These are phyloP conservation scores for Cerastis rubricosa DNA, from an alignment of 2,888 invertebrate species.

Conservation along the genomic window DNA sequence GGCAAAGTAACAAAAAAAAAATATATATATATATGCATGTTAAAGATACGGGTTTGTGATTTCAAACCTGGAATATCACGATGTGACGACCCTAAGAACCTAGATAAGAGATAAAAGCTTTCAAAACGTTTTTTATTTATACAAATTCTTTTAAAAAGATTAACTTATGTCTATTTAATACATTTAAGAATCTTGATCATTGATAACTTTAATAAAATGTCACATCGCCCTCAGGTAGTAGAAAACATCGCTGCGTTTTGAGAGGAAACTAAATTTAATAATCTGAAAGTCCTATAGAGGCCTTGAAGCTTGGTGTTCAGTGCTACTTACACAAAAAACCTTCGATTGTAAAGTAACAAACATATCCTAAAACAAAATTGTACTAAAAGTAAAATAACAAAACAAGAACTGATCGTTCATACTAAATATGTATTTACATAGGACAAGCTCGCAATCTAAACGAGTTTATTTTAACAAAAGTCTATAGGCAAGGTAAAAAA, in stretches of 20 bases:
- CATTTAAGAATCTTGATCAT: not conserved
- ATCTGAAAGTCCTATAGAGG: not conserved
- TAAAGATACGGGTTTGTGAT: not conserved
- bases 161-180: not conserved
- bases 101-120: not conserved
- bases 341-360: not conserved
- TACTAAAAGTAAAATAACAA: not conserved
- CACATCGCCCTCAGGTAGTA: not conserved
- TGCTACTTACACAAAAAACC: not conserved
- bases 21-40: no score
- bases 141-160: not conserved
- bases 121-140: not conserved
- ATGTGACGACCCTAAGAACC: not conserved
- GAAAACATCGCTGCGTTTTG: not conserved
- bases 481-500: slow-evolving; percentile 41
- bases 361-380: not conserved
- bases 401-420: not conserved
- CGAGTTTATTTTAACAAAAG: slow-evolving; percentile 14
- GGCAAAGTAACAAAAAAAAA: no score
- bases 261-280: not conserved
- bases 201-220: not conserved
- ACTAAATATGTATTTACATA: slow-evolving; percentile 12
- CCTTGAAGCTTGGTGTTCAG: not conserved
- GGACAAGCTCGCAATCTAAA: slow-evolving; percentile 6
- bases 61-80: not conserved